Evolutionary conservation across 2,797 vertebrate genomes (phyloP), one percentile per base, ranked within the genome.

Genomic region (Neosilurus hyrtlii): DNA sequence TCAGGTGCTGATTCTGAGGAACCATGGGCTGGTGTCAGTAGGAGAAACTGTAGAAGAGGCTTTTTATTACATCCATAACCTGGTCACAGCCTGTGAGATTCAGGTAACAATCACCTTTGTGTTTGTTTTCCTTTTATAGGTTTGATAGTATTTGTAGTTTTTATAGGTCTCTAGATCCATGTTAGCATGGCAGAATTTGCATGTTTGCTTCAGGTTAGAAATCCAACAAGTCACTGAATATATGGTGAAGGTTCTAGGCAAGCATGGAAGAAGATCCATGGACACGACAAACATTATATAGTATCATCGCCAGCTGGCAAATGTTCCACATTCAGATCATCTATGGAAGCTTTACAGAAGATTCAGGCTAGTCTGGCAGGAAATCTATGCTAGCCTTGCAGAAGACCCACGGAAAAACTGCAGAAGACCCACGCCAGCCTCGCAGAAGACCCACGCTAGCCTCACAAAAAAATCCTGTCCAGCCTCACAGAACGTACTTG

Each of bases 11-110:
- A 97, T 99, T 89, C 95, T 99, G 70, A 95, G 98, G 90, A 99
- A 99, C 85, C 98, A 99, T 0, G 98, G 98, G 35, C 92, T 99
- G 30, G 95, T 99, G 63, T 93, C 97, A 1, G 93, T 98, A 9
- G 98, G 98, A 14, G 97, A 96, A 93, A 99, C 96, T 0, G 94
- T 98, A 30, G 98, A 99, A 89, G 98, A 99, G 89, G 97, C 98
- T 77, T 99, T 99, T 91, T 97, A 96, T 91, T 98, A 98, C 86
- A 97, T 98, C 85, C 97, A 99, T 90, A 98, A 97, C 89, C 92
- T 99, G 86, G 96, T 98, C 86, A 95, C 96, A 4, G 98, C 98
- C 66, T 99, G 98, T 89, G 98, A 99, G 92, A 99, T 99, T 87
- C 98, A 99, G 96, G 98, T 99, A 92, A 0, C 22, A 6, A 4